phyloP scores from a whole-genome alignment of 2,888 invertebrate genomes.

The Rosalia funebris region DNA sequence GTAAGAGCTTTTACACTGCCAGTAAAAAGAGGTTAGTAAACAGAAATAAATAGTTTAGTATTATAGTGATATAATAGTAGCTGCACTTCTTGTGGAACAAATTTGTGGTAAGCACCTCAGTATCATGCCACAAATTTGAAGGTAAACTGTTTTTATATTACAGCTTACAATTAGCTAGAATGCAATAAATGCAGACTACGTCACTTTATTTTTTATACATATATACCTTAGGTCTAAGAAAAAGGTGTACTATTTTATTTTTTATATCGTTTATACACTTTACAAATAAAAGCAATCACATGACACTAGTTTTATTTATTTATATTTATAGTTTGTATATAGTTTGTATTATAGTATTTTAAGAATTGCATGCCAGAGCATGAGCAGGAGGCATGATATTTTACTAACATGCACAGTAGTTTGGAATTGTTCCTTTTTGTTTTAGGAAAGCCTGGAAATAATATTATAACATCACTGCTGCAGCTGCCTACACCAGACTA shows the following conservation, averaged over 20 bases:
- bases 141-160: too few species aligned
- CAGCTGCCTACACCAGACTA: constrained; percentile 6
- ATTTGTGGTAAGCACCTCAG: neutral
- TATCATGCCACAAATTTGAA: neutral
- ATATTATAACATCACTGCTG: constrained; percentile 3
- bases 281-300: constrained; percentile 42
- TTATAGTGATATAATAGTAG: constrained; percentile 1
- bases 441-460: neutral
- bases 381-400: too few species aligned
- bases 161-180: too few species aligned
- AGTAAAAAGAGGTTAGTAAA: too few species aligned
- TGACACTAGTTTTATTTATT: constrained; percentile 35
- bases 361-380: too few species aligned
- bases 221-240: constrained; percentile 45
- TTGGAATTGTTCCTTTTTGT: neutral
- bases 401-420: constrained; percentile 25
- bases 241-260: constrained; percentile 60
- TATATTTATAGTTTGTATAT: constrained; percentile 22
- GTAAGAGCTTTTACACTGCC: constrained; percentile 11
- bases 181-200: constrained; percentile 6
- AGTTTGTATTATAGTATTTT: constrained; percentile 21
- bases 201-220: constrained; percentile 7
- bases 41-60: constrained; percentile 3
- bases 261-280: constrained; percentile 44
- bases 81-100: constrained; percentile 7